Evolutionary conservation across 2,113 vertebrate species (phyloP), one percentile per base, ranked within the genome.

Genomic region (Megatriorchis doriae): DNA sequence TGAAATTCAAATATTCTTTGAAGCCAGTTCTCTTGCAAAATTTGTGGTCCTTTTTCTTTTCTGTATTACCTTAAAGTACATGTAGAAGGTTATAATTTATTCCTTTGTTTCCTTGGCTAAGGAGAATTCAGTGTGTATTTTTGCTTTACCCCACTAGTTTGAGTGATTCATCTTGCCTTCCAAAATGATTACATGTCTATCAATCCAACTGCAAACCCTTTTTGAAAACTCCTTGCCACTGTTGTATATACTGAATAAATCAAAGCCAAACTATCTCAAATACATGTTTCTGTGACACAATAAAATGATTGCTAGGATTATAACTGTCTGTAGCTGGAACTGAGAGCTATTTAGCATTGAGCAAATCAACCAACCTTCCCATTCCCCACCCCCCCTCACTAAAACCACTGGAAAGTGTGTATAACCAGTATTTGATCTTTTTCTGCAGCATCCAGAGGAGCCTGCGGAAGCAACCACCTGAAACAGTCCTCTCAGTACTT

Each of bases 361-460:
- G n/a, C 84, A 95, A 85, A 94, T 86, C n/a, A 91, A 45, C 25
- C 25, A 61, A 43, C 21, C 65, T 94, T 84, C 50, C 72, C 16
- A 1, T 79, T 91, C 68, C 83, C 55, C 36, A 21, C 29, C 45
- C 32, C 32, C 36, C 15, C 36, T 78, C 36, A 10, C 34, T 82
- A 56, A 92, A 75, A 36, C 27, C 70, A 43, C 81, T 85, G 71
- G 16, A n/a, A 65, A 75, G 12, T 45, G 45, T 72, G 4, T 66
- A 5, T 94, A 86, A 92, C 65, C 27, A 48, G 42, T 48, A 31
- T 90, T 81, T 94, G 31, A 36, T 93, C 53, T 96, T 94, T 86
- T 79, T 62, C 66, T 96, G 81, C 96, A 97, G 95, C 73, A 70
- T 68, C 70, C 95, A 72, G 83, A 92, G 32, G 63, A 92, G n/a